Base-by-base conservation (phyloP, 2,113 vertebrate genomes). In the Furnarius figulus region DNA sequence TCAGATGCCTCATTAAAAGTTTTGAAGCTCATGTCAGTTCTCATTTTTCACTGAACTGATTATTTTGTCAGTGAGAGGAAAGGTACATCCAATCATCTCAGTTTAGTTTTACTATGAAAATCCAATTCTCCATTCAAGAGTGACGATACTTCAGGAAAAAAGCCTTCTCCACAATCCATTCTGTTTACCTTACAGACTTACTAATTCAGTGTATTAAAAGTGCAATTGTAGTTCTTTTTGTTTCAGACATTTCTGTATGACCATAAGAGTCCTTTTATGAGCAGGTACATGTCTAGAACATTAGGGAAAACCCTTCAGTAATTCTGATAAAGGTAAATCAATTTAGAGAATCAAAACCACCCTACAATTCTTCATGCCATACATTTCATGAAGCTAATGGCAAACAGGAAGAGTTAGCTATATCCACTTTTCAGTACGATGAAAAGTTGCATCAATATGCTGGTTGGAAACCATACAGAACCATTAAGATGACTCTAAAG, bases 1-100 rank as follows among this genome's bases (percentile, higher is more conserved):
- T 96, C 93, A 91, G 55, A 94, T 23, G 50, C 49, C 85, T 96
- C 94, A 96, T 93, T 94, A 91, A 50, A 90, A 96, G 81, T 96
- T 96, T 33, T 62, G 42, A 72, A 2, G 81, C 2, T 14, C 19
- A 2, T 0, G 0, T 76, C 78, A 85, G 6, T 22, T 91, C 58
- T 76, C 49, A 42, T 91, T 89, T 79, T 80, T 71, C 46, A 52
- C 39, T 68, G 28, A 91, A 85, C 14, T 73, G 63, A 87, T 73
- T 67, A 39, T 59, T 85, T 62, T 91, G 72, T n/a, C 78, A 89
- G 39, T 6, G 27, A 77, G 16, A 81, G 6, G 50, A 55, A 84
- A 83, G n/a, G 63, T 21, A 80, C 67, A 66, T 28, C 42, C 42
- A 80, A 62, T 14, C 85, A 92, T 12, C 50, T 83, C 50, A 2